These are phyloP conservation scores for Urocyon cinereoargenteus DNA, from an alignment of 2,797 vertebrate genomes.

Conservation along the genomic window DNA sequence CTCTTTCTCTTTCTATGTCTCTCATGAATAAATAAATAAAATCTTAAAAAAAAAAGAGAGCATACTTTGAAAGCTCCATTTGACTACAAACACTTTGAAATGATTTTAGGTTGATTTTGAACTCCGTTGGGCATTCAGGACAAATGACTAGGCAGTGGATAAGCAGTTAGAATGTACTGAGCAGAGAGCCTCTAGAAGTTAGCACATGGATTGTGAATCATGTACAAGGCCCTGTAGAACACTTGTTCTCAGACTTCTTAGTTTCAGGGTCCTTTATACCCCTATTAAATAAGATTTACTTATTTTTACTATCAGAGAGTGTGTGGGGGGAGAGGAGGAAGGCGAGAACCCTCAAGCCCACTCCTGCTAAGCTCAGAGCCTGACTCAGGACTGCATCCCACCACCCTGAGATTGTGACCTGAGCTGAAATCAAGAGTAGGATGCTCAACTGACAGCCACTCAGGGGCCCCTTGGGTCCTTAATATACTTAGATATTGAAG, in stretches of 20 bases:
- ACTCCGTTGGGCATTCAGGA: background rate
- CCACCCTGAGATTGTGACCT: background rate
- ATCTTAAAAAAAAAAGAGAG: background rate
- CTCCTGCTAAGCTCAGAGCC: background rate
- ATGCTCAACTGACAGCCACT: background rate
- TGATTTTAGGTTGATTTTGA: background rate
- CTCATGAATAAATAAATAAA: no score
- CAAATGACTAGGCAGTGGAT: background rate
- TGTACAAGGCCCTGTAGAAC: background rate
- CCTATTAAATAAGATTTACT: background rate
- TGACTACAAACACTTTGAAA: background rate
- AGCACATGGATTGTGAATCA: background rate
- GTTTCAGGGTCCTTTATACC: background rate
- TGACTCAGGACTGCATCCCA: background rate
- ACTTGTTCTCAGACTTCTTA: background rate
- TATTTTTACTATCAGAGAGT: background rate
- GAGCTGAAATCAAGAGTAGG: background rate
- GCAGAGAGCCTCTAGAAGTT: background rate
- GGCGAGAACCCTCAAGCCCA: background rate
- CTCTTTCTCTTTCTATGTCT: no score
- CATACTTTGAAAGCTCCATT: background rate
- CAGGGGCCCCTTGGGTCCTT: background rate
- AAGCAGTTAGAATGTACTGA: background rate
- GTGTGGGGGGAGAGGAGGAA: no score
- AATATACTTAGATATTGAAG: background rate